Percentiles rank a stretch among this genome's conserved stretches.
Evolutionary conservation across 2,888 invertebrate genomes (phyloP).

Genomic region (Ormyrus pomaceus): DNA sequence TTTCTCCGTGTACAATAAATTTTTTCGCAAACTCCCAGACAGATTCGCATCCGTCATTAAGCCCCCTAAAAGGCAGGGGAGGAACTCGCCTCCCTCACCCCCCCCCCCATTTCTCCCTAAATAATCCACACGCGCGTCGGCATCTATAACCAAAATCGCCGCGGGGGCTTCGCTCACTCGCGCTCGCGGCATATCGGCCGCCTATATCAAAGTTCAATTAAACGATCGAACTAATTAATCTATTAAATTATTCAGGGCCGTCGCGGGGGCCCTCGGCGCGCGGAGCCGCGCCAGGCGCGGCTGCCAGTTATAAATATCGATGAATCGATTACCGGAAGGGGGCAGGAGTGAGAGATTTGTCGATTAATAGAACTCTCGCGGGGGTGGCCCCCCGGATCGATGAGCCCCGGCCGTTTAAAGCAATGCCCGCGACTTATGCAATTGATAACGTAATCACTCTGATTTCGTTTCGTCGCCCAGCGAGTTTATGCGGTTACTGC

Average conservation of each 20-base stretch:
- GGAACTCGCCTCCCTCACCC: too few species aligned
- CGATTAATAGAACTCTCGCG: conserved; percentile 44
- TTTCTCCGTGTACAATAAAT: too few species aligned
- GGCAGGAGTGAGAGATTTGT: conserved; percentile 34
- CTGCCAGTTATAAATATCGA: conserved; percentile 51
- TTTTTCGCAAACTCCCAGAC: too few species aligned
- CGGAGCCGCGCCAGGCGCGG: conserved; percentile 9
- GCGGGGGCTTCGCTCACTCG: neutral
- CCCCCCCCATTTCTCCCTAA: too few species aligned
- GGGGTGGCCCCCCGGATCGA: conserved; percentile 20
- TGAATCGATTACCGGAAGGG: conserved; percentile 39
- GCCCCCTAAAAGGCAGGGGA: too few species aligned
- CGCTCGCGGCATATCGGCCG: neutral
- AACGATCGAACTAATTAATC: conserved; percentile 60
- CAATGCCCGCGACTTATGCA: conserved; percentile 38
- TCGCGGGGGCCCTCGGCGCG: conserved; percentile 42
- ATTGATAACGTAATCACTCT: conserved; percentile 51
- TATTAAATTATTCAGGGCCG: conserved; percentile 60
- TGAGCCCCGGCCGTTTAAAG: conserved; percentile 35
- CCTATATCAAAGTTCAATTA: conserved; percentile 27
- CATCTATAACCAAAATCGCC: neutral
- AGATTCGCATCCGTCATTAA: too few species aligned
- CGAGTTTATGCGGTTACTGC: too few species aligned
- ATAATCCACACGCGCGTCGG: too few species aligned
- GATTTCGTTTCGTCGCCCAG: conserved; percentile 20